A percentile compares a stretch with the other conserved stretches of the same genome.
phyloP scores from a whole-genome alignment of 2,888 invertebrate genomes.

The Ichneumoninae sp. region DNA sequence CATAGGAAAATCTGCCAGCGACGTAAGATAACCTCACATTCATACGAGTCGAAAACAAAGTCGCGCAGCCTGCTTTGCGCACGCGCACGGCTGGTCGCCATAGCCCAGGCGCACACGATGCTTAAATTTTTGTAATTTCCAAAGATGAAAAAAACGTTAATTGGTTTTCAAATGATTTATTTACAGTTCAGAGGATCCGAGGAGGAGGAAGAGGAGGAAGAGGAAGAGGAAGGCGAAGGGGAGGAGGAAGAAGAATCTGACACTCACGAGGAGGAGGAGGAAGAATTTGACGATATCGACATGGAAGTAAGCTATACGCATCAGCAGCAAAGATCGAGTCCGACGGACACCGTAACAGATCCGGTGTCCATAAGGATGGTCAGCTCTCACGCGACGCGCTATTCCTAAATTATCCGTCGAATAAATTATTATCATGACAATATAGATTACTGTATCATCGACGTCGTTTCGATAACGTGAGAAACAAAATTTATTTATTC shows the following conservation, averaged over 20 bases:
- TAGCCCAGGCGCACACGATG: not conserved
- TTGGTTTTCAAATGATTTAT: not conserved
- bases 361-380: conserved; percentile 82
- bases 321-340: conserved; percentile 82
- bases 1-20: conserved; percentile 88
- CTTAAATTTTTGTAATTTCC: not conserved
- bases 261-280: conserved; percentile 83
- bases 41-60: conserved; percentile 32
- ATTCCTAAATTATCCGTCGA: conserved; percentile 40
- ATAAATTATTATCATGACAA: not conserved
- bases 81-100: not conserved
- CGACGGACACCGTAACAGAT: conserved; percentile 80
- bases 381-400: conserved; percentile 75
- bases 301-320: conserved; percentile 83
- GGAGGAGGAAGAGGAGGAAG: conserved; percentile 82
- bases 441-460: conserved; percentile 23
- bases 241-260: conserved; percentile 83
- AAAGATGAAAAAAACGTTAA: not conserved
- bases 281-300: conserved; percentile 83
- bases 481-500: conserved; percentile 53
- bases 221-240: conserved; percentile 81
- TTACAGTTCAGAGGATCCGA: conserved; percentile 77
- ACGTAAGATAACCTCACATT: conserved; percentile 84
- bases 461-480: not conserved
- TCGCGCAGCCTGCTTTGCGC: not conserved